These are phyloP conservation scores for Sigmodon hispidus DNA, from an alignment of 2,113 vertebrate genomes.

Conservation along the genomic window DNA sequence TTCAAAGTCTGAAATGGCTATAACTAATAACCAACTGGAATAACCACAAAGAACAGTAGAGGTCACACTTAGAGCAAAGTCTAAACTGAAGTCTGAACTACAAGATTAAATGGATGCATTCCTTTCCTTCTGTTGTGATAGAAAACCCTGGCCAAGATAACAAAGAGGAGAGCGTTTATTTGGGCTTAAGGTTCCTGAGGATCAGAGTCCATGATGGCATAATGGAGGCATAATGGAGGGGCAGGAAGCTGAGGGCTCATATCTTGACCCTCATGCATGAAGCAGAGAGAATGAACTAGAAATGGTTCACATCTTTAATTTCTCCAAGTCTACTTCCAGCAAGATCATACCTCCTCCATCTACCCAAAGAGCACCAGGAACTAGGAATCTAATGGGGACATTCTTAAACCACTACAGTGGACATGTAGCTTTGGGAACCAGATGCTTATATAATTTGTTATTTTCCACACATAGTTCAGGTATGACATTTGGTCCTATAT, in stretches of 20 bases:
- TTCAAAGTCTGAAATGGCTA: background rate
- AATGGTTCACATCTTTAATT: background rate
- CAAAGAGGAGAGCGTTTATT: too few relatives aligned
- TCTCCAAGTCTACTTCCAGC: background rate
- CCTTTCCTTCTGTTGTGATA: background rate
- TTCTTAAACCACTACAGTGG: background rate
- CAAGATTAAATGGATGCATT: background rate
- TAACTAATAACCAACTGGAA: background rate
- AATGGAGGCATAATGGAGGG: background rate
- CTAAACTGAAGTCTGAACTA: background rate
- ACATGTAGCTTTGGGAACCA: background rate
- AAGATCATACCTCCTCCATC: background rate
- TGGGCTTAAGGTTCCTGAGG: background rate
- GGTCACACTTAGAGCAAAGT: background rate
- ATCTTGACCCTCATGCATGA: background rate
- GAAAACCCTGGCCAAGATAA: background rate
- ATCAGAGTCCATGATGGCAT: background rate
- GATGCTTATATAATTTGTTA: background rate
- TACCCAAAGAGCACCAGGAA: background rate
- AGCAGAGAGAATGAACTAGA: background rate
- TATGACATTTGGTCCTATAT: background rate
- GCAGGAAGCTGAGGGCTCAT: background rate
- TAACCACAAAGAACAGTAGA: background rate
- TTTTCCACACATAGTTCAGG: background rate
- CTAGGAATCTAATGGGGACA: background rate